Percentiles rank a stretch among this genome's conserved stretches.
Evolutionary conservation across 2,113 vertebrate species (phyloP).

Genomic region (Cebus imitator): DNA sequence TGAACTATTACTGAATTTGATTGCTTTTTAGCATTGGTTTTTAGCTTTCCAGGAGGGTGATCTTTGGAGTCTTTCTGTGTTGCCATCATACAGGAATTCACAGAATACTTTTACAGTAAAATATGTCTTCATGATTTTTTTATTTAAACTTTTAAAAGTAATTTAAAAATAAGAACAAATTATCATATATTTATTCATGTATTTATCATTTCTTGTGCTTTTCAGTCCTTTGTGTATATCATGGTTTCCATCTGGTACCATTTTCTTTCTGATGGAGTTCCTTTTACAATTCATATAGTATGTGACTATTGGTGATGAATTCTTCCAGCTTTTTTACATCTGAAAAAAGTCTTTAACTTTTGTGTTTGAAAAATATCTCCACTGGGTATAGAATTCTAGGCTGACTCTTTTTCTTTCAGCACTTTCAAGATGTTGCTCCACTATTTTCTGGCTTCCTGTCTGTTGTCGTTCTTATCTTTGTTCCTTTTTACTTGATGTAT

Average conservation of each 20-base stretch:
- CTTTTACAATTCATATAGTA: not conserved
- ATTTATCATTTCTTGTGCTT: not conserved
- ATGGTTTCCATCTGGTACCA: not conserved
- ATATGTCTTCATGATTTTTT: not conserved
- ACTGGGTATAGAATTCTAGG: not conserved
- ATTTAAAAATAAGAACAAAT: slow-evolving; percentile 11
- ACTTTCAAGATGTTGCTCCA: not conserved
- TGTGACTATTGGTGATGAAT: not conserved
- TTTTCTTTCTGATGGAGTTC: not conserved
- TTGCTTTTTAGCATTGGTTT: slow-evolving; percentile 18
- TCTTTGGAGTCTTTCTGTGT: not conserved
- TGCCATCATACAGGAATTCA: not conserved
- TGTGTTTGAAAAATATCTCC: not conserved
- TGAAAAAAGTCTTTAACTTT: not conserved
- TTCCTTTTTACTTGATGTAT: not conserved
- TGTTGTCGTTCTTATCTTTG: not conserved
- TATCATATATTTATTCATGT: not conserved
- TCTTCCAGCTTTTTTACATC: not conserved
- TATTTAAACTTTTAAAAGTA: slow-evolving; percentile 32
- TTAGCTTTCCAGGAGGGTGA: not conserved
- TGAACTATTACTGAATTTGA: not conserved
- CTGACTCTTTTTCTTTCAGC: not conserved
- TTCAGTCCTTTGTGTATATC: not conserved
- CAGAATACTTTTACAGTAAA: not conserved
- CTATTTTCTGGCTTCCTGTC: not conserved